phyloP scores from a whole-genome alignment of 2,797 vertebrate genomes.

The Lacerta bilineata region DNA sequence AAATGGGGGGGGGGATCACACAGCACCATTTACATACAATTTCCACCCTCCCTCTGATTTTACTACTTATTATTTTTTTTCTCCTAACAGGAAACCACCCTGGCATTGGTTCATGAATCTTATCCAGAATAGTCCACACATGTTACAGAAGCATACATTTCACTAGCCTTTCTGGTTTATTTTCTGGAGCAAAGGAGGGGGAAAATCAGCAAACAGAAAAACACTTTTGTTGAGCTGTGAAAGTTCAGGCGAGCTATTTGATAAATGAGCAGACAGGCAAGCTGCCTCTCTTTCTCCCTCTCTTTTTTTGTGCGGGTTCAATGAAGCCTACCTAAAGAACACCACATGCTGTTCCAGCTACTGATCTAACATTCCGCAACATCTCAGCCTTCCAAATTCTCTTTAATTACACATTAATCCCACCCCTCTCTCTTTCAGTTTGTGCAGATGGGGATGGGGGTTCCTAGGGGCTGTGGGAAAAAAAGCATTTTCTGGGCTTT shows the following conservation, averaged over 20 bases:
- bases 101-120: slow-evolving; percentile 59
- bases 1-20: slow-evolving; percentile 32
- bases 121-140: slow-evolving; percentile 39
- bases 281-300: slow-evolving; percentile 92
- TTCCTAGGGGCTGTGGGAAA: slow-evolving; percentile 87
- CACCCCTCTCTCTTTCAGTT: slow-evolving; percentile 98
- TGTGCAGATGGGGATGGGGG: slow-evolving; percentile 89
- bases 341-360: slow-evolving; percentile 99
- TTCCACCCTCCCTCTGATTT: slow-evolving; percentile 33
- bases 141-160: slow-evolving; percentile 71
- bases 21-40: slow-evolving; percentile 41
- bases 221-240: slow-evolving; percentile 97
- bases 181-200: slow-evolving; percentile 88
- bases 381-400: slow-evolving; percentile 99
- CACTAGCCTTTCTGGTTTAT: slow-evolving; percentile 85
- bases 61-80: slow-evolving; percentile 9
- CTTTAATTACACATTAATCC: slow-evolving; percentile 99
- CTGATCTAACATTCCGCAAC: slow-evolving; percentile 99
- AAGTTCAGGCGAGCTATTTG: slow-evolving; percentile 96
- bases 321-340: slow-evolving; percentile 99
- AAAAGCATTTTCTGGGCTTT: slow-evolving; percentile 55
- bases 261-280: slow-evolving; percentile 99
- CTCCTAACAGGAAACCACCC: slow-evolving; percentile 51
- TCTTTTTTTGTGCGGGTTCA: slow-evolving; percentile 99
- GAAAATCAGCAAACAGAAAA: slow-evolving; percentile 93